Conservation (phyloP, 2,113 vertebrate genomes). For the Mesocricetus auratus region DNA sequence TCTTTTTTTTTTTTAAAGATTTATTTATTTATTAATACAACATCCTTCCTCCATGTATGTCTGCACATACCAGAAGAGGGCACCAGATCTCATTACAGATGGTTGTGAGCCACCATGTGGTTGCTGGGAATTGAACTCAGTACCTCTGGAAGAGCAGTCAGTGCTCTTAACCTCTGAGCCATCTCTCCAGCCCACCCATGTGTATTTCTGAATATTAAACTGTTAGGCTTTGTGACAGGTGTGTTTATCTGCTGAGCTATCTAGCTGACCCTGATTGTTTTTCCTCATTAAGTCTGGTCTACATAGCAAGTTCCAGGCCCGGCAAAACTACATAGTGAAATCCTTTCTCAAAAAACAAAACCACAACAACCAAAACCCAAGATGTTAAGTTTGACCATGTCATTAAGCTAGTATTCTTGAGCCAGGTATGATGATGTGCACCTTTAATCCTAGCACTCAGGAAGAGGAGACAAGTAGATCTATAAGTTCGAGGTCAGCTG, state of each 20-base stretch:
- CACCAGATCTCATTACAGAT: no score
- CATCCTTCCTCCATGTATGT: no score
- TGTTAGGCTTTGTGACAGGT: neutral
- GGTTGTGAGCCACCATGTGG: no score
- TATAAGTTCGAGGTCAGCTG: neutral
- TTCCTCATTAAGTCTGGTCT: neutral
- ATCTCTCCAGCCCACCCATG: no score
- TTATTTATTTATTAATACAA: no score
- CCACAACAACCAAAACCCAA: neutral
- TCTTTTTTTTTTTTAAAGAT: no score
- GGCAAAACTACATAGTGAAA: neutral
- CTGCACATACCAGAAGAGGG: no score
- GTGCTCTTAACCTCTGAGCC: no score
- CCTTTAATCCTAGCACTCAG: neutral
- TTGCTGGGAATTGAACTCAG: no score
- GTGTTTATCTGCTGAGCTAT: neutral
- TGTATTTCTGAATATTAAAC: neutral
- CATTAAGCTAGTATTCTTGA: neutral
- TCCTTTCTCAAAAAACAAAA: neutral
- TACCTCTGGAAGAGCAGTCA: no score
- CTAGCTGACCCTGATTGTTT: neutral
- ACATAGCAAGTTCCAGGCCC: neutral
- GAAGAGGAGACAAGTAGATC: neutral
- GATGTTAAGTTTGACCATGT: slow-evolving; percentile 39
- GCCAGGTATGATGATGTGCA: neutral